Evolutionary conservation across 1,140 invertebrate species (phyloP).

Genomic region (Lepidurus arcticus): DNA sequence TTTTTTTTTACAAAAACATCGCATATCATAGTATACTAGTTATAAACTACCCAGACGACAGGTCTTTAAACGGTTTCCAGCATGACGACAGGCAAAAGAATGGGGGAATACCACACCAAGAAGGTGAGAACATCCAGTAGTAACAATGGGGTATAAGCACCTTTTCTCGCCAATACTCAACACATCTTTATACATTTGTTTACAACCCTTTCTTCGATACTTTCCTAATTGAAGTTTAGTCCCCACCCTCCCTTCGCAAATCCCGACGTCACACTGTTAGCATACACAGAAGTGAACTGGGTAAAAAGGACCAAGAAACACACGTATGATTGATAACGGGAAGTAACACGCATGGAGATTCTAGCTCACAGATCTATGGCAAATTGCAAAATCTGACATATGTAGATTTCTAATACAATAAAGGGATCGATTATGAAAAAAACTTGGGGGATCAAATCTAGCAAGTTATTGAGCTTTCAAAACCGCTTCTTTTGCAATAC

Average conservation of each 20-base stretch:
- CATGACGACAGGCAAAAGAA: not conserved
- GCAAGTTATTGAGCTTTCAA: conserved; percentile 10
- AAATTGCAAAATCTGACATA: not conserved
- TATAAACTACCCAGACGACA: not conserved
- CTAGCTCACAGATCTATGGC: conserved; percentile 21
- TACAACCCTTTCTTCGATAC: conserved; percentile 7
- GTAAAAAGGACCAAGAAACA: not conserved
- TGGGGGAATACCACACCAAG: not conserved
- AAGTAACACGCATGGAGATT: not conserved
- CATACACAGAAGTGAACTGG: not conserved
- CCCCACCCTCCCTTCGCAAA: not conserved
- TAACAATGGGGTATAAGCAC: conserved; percentile 18
- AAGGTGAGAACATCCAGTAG: not conserved
- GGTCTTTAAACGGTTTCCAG: not conserved
- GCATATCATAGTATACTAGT: not conserved
- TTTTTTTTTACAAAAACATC: conserved; percentile 16
- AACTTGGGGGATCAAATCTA: not conserved
- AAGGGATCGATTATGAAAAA: not conserved
- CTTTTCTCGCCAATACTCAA: not conserved
- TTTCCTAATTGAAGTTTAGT: not conserved
- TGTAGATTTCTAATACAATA: conserved; percentile 9
- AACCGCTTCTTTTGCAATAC: conserved; percentile 3
- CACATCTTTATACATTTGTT: not conserved
- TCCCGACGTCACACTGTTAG: conserved; percentile 4
- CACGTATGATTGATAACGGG: conserved; percentile 2